Percentiles rank a stretch among this genome's conserved stretches.
These are phyloP conservation scores for Trichacis sp. DNA, from an alignment of 2,888 invertebrate species.

Conservation along the genomic window DNA sequence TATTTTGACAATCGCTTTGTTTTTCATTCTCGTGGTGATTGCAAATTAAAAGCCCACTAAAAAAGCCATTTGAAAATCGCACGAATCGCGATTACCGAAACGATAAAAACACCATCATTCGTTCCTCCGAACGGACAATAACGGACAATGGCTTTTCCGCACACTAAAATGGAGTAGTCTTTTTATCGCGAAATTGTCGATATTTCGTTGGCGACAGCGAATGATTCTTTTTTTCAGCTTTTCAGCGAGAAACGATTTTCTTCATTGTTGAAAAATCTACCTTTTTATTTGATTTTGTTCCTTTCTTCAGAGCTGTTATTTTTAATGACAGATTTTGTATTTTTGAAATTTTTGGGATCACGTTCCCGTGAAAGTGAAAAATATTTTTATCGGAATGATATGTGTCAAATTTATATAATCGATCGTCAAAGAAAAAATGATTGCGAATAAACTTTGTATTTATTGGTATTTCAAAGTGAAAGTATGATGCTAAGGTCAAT, in stretches of 20 bases:
- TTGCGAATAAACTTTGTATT: neutral
- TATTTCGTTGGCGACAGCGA: neutral
- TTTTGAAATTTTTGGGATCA: too few relatives aligned
- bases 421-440: neutral
- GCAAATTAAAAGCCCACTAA: too few relatives aligned
- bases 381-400: too few relatives aligned
- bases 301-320: too few relatives aligned
- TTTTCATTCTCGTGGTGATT: too few relatives aligned
- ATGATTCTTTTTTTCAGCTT: neutral
- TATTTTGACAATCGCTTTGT: constrained; percentile 8
- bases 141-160: constrained; percentile 2
- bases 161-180: constrained; percentile 2
- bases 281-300: too few relatives aligned
- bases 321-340: too few relatives aligned
- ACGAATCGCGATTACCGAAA: neutral
- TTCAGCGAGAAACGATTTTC: neutral
- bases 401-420: too few relatives aligned
- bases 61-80: too few relatives aligned
- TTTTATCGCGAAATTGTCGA: neutral
- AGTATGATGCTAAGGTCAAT: constrained; percentile 7
- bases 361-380: too few relatives aligned
- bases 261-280: neutral
- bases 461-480: neutral
- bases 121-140: neutral
- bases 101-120: too few relatives aligned